Percentiles rank a stretch among this genome's conserved stretches.
Conservation (phyloP, 2,113 vertebrate genomes). For the Albula goreensis region DNA sequence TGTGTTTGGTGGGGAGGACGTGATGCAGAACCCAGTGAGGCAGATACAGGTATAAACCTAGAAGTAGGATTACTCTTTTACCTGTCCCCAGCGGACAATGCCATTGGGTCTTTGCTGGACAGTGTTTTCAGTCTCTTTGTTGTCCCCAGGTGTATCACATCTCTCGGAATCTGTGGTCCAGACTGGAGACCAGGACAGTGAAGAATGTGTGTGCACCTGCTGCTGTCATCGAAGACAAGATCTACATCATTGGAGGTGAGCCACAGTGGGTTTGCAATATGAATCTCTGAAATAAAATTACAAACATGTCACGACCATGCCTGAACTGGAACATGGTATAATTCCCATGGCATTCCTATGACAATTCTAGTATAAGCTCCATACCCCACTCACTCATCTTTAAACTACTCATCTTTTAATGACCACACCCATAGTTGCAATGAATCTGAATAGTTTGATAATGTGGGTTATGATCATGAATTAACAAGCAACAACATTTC, state of each 20-base stretch:
- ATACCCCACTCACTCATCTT: background rate
- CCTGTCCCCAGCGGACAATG: background rate
- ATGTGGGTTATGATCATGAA: background rate
- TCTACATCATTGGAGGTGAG: slow-evolving; percentile 92
- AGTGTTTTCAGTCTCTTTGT: slow-evolving; percentile 3
- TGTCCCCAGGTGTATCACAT: slow-evolving; percentile 86
- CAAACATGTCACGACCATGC: background rate
- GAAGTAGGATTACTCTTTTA: background rate
- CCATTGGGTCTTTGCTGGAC: background rate
- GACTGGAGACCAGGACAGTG: slow-evolving; percentile 91
- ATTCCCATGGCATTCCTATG: background rate
- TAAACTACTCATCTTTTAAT: background rate
- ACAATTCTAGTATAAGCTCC: background rate
- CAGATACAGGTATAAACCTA: slow-evolving; percentile 82
- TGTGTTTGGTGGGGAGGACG: slow-evolving; percentile 92
- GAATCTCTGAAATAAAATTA: background rate
- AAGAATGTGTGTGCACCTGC: slow-evolving; percentile 96
- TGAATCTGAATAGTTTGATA: background rate
- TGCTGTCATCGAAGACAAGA: slow-evolving; percentile 81
- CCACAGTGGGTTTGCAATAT: background rate
- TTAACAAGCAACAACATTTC: background rate
- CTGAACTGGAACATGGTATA: background rate
- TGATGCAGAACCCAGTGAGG: slow-evolving; percentile 88
- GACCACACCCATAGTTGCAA: background rate
- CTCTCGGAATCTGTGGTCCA: slow-evolving; percentile 88